Percentiles rank a stretch among this genome's conserved stretches.
These are phyloP conservation scores for Dromas ardeola DNA, from an alignment of 2,113 vertebrate species.

Conservation along the genomic window DNA sequence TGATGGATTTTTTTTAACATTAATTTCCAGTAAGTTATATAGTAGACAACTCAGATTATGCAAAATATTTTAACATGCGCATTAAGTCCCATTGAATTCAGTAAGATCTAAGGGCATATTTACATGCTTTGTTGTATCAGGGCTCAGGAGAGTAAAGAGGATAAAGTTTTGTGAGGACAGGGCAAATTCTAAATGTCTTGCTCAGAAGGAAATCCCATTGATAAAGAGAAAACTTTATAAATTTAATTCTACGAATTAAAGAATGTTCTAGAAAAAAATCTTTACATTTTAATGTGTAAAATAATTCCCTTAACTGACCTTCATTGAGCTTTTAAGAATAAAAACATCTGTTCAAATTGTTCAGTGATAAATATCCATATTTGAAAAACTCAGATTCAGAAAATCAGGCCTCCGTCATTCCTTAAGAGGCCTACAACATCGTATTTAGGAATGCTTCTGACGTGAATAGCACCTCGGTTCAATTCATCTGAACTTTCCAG, in stretches of 20 bases:
- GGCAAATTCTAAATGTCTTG: background rate
- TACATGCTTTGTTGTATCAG: background rate
- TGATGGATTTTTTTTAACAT: background rate
- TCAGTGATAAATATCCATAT: background rate
- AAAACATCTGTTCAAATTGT: background rate
- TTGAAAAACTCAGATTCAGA: background rate
- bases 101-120: background rate
- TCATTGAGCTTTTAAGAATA: background rate
- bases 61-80: background rate
- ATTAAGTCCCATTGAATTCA: background rate
- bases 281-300: background rate
- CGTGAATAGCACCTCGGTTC: background rate
- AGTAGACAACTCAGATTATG: background rate
- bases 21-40: background rate
- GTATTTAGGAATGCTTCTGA: background rate
- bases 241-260: background rate
- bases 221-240: background rate
- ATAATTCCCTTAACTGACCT: background rate
- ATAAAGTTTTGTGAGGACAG: background rate
- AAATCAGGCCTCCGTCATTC: background rate
- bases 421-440: background rate
- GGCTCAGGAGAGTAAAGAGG: background rate
- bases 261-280: background rate
- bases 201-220: background rate
- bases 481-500: background rate